Evolutionary conservation across 2,888 invertebrate species (phyloP), one percentile per base, ranked within the genome.

Genomic region (Pherbina coryleti): DNA sequence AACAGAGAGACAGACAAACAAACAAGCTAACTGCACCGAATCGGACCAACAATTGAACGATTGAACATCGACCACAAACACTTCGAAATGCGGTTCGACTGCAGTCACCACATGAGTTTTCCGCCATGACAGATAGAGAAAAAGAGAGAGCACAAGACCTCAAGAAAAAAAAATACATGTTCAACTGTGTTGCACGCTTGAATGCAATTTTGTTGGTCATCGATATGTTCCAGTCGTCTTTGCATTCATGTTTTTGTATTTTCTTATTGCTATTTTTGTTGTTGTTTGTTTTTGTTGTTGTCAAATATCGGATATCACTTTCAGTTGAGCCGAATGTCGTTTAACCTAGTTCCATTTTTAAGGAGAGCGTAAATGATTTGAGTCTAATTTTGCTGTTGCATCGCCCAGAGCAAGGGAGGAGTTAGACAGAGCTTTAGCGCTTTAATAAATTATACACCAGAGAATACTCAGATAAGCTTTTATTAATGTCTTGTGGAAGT

Each of bases 321-420:
- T 75, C 75, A 57, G 66, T 53, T 75, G 75, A 66, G 37, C 66
- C 31, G 64, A 66, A 75, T 34, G 75, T 55, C 75, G 53, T 34
- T 51, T 75, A 34, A 75, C 75, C 75, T 22, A 75, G 66, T 75
- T 75, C n/a, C 53, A 49, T 60, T 19, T 73, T 44, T 31, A 34
- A 49, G 22, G 37, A 57, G 44, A 17, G 44, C 34, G 49, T 4
- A 44, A 49, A 49, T 49, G 17, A 14, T 67, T 67, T 44, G 2
- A n/a, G 8, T 17, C 17, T 67, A n/a, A 17, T 44, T 19, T 44
- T 49, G 19, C 8, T 67, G 5, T 11, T 55, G 14, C 28, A 69
- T 3, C 14, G 44, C 25, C 69, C n/a, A 28, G 31, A 51, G 69
- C 49, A 69, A 51, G 51, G 69, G n/a, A 25, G 14, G 51, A 69